A percentile compares a stretch with the other conserved stretches of the same genome.
phyloP scores from a whole-genome alignment of 1,140 invertebrate species.

The Drosophila lowei region DNA sequence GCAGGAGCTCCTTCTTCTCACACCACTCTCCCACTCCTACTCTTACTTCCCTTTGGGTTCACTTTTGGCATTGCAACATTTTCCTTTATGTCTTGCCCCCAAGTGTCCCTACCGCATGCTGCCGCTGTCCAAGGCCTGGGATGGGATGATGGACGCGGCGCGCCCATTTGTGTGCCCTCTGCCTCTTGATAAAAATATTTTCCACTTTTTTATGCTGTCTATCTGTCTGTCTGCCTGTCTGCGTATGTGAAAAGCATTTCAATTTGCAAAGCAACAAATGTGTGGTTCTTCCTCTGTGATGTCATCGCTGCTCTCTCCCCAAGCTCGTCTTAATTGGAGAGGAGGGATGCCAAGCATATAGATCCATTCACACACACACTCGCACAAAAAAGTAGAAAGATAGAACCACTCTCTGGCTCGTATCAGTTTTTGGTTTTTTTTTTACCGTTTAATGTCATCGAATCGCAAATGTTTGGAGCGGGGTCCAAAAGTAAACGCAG shows the following conservation, averaged over 20 bases:
- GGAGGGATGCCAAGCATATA: not conserved
- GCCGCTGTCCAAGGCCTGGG: too few relatives aligned
- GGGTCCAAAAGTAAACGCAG: slow-evolving; percentile 19
- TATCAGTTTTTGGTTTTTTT: slow-evolving; percentile 62
- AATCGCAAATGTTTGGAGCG: slow-evolving; percentile 30
- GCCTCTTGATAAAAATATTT: slow-evolving; percentile 32
- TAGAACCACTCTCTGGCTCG: not conserved
- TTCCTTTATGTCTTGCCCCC: slow-evolving; percentile 11
- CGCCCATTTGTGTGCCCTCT: slow-evolving; percentile 17
- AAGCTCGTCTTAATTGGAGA: slow-evolving; percentile 47
- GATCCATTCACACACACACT: slow-evolving; percentile 12
- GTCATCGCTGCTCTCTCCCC: slow-evolving; percentile 43
- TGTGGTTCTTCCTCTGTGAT: slow-evolving; percentile 35
- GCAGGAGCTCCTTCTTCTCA: slow-evolving; percentile 1
- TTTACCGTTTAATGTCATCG: slow-evolving; percentile 60
- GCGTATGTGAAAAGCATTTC: slow-evolving; percentile 58
- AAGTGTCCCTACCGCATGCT: too few relatives aligned
- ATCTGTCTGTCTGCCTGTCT: slow-evolving; percentile 22
- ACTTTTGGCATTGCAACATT: slow-evolving; percentile 40
- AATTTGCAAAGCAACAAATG: slow-evolving; percentile 26
- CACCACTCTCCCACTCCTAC: too few relatives aligned
- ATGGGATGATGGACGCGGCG: too few relatives aligned
- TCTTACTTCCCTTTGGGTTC: slow-evolving; percentile 26
- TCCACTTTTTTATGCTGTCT: slow-evolving; percentile 44
- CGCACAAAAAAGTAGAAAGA: not conserved